Evolutionary conservation across 2,888 invertebrate genomes (phyloP).

Genomic region (Apodemia hepburni): DNA sequence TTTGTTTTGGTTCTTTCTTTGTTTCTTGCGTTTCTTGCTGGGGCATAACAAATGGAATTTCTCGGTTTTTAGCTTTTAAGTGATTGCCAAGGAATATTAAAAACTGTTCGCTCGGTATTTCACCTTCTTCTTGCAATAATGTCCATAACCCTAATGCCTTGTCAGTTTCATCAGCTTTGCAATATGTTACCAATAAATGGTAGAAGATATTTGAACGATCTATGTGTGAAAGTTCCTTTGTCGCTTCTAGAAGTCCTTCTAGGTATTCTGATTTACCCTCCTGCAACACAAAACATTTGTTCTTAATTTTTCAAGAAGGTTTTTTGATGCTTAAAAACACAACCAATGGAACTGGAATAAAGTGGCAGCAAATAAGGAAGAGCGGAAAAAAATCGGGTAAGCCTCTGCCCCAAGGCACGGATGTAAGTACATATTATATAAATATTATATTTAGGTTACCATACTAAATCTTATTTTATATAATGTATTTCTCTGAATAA

Average conservation of each 20-base stretch:
- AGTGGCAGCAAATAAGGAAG: too few species aligned
- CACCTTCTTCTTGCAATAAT: conserved; percentile 90
- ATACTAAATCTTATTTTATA: too few species aligned
- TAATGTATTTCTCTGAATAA: too few species aligned
- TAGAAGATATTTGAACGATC: conserved; percentile 88
- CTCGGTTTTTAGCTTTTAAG: conserved; percentile 80
- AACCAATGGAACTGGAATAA: too few species aligned
- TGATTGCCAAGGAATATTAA: conserved; percentile 82
- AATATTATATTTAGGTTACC: too few species aligned
- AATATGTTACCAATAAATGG: conserved; percentile 87
- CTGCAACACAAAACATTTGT: conserved; percentile 40
- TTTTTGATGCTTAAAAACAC: neutral
- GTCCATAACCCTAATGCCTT: conserved; percentile 91
- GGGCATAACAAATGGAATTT: conserved; percentile 87
- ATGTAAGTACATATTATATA: too few species aligned
- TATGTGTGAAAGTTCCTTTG: conserved; percentile 87
- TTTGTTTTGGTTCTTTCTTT: conserved; percentile 18
- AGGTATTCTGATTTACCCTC: conserved; percentile 84
- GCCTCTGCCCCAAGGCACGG: too few species aligned
- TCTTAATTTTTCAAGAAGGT: neutral
- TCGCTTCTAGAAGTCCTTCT: conserved; percentile 88
- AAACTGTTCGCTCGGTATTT: conserved; percentile 85
- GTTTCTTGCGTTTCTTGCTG: conserved; percentile 30
- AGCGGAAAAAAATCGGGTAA: too few species aligned
- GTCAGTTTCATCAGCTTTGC: conserved; percentile 84